These are phyloP conservation scores for Uloborus plumipes DNA, from an alignment of 2,888 invertebrate genomes.

Conservation along the genomic window DNA sequence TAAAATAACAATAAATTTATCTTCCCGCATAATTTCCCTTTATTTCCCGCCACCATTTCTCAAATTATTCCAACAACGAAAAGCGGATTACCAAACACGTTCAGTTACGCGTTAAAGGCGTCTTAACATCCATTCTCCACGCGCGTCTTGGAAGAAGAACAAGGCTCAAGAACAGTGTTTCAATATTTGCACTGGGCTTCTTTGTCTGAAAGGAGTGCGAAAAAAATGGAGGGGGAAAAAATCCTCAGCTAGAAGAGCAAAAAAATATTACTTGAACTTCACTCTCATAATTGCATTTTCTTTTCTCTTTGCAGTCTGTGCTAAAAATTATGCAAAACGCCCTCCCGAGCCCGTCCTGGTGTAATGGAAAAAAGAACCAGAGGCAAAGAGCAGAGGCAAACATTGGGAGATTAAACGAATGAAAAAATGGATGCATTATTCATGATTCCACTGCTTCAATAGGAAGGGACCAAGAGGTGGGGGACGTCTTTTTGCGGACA, in stretches of 20 bases:
- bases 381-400: neutral
- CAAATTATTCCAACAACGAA: no score
- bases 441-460: conserved; percentile 33
- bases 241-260: neutral
- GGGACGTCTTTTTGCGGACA: no score
- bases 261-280: conserved; percentile 26
- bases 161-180: no score
- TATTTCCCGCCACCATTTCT: no score
- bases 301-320: conserved; percentile 22
- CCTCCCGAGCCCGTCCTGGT: neutral
- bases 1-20: no score
- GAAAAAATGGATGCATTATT: conserved; percentile 33
- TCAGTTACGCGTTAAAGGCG: no score
- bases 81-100: no score
- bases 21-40: no score
- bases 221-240: neutral
- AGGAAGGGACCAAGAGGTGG: neutral
- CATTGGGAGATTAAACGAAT: conserved; percentile 5
- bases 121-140: no score
- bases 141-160: no score
- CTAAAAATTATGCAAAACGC: conserved; percentile 55
- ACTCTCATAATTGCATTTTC: conserved; percentile 48
- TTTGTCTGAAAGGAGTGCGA: neutral
- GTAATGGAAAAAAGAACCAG: conserved; percentile 18
- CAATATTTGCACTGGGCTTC: no score